Evolutionary conservation across 2,113 vertebrate genomes (phyloP), one percentile per base, ranked within the genome.

Genomic region (Microcebus murinus): DNA sequence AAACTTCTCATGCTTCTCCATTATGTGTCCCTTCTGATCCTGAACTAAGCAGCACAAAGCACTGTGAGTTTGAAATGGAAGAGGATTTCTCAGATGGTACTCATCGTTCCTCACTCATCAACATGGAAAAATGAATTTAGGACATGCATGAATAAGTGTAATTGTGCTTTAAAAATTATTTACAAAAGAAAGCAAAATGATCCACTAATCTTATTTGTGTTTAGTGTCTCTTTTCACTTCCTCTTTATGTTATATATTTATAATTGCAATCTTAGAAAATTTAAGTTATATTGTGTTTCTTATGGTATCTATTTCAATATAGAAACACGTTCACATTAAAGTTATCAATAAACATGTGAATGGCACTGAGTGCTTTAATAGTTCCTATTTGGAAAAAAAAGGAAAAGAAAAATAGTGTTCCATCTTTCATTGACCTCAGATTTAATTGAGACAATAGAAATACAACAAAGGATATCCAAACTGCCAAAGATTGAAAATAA

Each of bases 161-260:
- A 93, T 88, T 96, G 83, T 95, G 59, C 65, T 82, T 95, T 92
- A 95, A 97, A 96, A 95, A 95, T 90, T 97, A 95, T 87, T 96
- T 97, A 92, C 83, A 95, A 98, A 97, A 90, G 95, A 94, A 90
- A 84, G 83, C 48, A 76, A 92, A 96, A 85, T 85, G 83, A 96
- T 93, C 9, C 36, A 93, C 83, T 96, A 90, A 85, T 91, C 89
- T 61, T 71, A 95, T 96, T 91, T 96, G 93, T 68, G 42, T 68
- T 96, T 95, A 57, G 67, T 95, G 65, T 94, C 83, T 94, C 90
- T 95, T 97, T 97, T 89, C 57, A 80, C 57, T 94, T 89, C n/a
- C 36, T 94, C 83, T 95, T 91, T 83, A 50, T 84, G 31, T 88
- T 86, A 50, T 31, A 17, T 77, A 88, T 83, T 90, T 87, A 71